These are phyloP conservation scores for Hylaea fasciaria DNA, from an alignment of 2,888 invertebrate genomes.

Conservation along the genomic window DNA sequence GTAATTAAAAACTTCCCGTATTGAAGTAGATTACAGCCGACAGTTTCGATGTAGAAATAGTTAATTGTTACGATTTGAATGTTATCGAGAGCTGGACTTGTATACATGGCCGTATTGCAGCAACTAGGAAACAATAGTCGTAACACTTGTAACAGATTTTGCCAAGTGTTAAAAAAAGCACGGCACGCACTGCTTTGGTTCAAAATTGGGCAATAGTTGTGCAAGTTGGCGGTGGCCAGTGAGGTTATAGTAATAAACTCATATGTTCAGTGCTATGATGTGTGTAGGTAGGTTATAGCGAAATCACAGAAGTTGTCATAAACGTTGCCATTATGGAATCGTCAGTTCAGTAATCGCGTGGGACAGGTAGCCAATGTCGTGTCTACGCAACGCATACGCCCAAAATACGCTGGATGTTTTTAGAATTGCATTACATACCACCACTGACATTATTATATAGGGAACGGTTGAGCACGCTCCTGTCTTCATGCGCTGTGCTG, in stretches of 20 bases:
- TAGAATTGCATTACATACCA: too few relatives aligned
- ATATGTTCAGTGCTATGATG: slow-evolving; percentile 18
- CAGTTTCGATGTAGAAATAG: slow-evolving; percentile 29
- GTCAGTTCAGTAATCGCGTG: slow-evolving; percentile 45
- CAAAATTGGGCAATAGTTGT: slow-evolving; percentile 63
- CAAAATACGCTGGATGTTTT: neutral
- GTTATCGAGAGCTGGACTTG: slow-evolving; percentile 29
- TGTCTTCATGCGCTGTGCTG: too few relatives aligned
- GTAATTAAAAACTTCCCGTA: slow-evolving; percentile 28
- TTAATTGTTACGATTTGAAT: slow-evolving; percentile 31
- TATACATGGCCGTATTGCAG: slow-evolving; percentile 38
- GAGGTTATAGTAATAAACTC: slow-evolving; percentile 17
- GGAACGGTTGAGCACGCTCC: too few relatives aligned
- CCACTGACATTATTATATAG: too few relatives aligned
- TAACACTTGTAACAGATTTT: slow-evolving; percentile 48
- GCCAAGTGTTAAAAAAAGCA: slow-evolving; percentile 46
- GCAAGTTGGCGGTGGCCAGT: slow-evolving; percentile 66
- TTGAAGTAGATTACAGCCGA: slow-evolving; percentile 14
- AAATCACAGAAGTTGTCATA: slow-evolving; percentile 52
- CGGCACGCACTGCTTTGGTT: slow-evolving; percentile 52
- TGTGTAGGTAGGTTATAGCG: too few relatives aligned
- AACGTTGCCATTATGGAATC: slow-evolving; percentile 50
- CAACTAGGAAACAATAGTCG: slow-evolving; percentile 46
- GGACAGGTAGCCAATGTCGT: slow-evolving; percentile 50
- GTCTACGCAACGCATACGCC: slow-evolving; percentile 31